Base-by-base conservation (phyloP, 2,113 vertebrate genomes). In the Paramisgurnus dabryanus region DNA sequence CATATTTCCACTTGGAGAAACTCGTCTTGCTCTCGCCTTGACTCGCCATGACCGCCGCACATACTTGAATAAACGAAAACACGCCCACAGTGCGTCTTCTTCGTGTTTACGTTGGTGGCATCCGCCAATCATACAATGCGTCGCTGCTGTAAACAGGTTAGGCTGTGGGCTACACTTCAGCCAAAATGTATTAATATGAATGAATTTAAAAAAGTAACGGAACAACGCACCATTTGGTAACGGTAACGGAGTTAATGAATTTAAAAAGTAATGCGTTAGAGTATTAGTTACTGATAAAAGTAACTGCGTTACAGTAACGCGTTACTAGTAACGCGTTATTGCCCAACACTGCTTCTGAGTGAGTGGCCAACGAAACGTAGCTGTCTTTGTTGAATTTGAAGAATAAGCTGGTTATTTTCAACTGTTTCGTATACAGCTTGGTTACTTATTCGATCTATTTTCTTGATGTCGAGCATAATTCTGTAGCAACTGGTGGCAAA, bases 281-380 rank as follows among this genome's bases (percentile, higher is more conserved):
- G 5, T 65, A 40, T 13, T 65, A 40, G 63, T 65, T 65, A 65
- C 61, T 64, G 63, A 15, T 11, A 65, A 64, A 64, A 64, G 63
- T 65, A 40, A 65, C 63, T 65, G 13, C 13, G 9, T 47, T 47
- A 47, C 13, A 57, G 55, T 57, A 57, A 57, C 13, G 58, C 58
- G 18, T 61, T 61, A 61, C n/a, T n/a, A n/a, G n/a, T n/a, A n/a
- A n/a, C n/a, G n/a, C n/a, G n/a, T n/a, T 65, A 65, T 12, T 65
- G 63, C 34, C 27, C 63, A 65, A 65, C 63, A 65, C 63, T 65
- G 63, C n/a, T n/a, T n/a, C n/a, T n/a, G n/a, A n/a, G n/a, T n/a
- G n/a, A n/a, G n/a, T n/a, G n/a, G n/a, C n/a, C n/a, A n/a, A n/a
- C n/a, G n/a, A n/a, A n/a, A n/a, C n/a, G n/a, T n/a, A n/a, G n/a